Base-by-base conservation (phyloP, 2,113 vertebrate species). In the Semicossyphus pulcher region DNA sequence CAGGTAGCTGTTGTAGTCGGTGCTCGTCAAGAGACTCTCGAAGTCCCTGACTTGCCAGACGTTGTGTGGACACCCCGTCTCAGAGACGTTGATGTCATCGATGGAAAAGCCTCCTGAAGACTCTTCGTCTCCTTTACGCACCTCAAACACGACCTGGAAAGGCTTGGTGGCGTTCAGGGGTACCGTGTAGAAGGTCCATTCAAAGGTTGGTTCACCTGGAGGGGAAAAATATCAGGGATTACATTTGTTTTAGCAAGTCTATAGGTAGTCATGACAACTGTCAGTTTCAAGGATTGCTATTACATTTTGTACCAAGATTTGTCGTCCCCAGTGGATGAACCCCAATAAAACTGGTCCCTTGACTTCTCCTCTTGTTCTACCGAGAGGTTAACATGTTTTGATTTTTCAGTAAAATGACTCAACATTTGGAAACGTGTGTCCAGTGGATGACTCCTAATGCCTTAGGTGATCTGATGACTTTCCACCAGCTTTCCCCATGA, bases 1-100 rank as follows among this genome's bases (percentile, higher is more conserved):
- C n/a, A 93, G 18, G 95, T 93, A 1, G 0, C 1, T 0, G 0
- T 0, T 12, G 47, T 21, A 34, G 4, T 12, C 10, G 10, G 52
- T 89, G 0, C 76, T 72, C 2, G 76, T 18, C 59, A 92, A 65
- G 28, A 87, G 34, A 2, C 82, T 9, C 0, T 86, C 90, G 72
- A 96, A 94, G 76, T 96, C 89, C 26, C 91, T 3, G 0, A 95
- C 87, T 3, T 91, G 92, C 95, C 94, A 96, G 37, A 91, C 0
- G 0, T 94, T 16, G 48, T 96, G 91, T 41, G 95, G 95, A 84
- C 95, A 97, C 28, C 73, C 86, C 1, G 91, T 93, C 89, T 96
- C 95, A 0, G 95, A 96, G 31, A 97, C 90, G 77, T 95, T 97
- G 80, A 97, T 94, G 76, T 97, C 95, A 1, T 97, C 96, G 15